Evolutionary conservation across 2,113 vertebrate genomes (phyloP), one percentile per base, ranked within the genome.

Genomic region (Clinocottus analis): DNA sequence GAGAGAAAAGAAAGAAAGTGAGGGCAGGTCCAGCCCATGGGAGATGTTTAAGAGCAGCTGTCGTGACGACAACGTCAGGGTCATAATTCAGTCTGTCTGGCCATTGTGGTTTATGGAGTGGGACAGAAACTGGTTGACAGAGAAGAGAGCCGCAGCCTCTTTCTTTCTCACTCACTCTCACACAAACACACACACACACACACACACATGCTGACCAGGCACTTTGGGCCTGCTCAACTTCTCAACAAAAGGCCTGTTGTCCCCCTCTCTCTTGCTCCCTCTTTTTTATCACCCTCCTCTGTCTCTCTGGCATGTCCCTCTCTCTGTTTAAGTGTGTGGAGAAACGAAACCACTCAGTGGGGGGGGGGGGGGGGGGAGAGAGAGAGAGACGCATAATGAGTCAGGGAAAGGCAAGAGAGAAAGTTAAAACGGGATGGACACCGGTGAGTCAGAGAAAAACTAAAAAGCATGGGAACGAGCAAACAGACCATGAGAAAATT

Each of bases 221-320:
- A 93, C 90, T 93, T 95, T 92, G 85, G 90, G 85, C 84, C 85
- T 87, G 89, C 68, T 51, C 85, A 95, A 96, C 85, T 87, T 88
- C 68, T 51, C 85, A 95, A 96, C 96, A 97, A 97, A 94, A 96
- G 93, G 90, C 87, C 93, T 94, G 86, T 95, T 96, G 96, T 97
- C 95, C 92, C 77, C 43, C 71, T 71, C 84, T 76, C 87, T 80
- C 89, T 82, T 84, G 68, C 79, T 83, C 82, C 73, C 79, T 88
- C 78, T 89, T 93, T n/a, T 91, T 86, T 79, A 85, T 91, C 88
- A 77, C 75, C 80, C 80, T 77, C 74, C 75, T 81, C 85, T 76
- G 71, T 82, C 79, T 89, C 61, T 71, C 39, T 76, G 79, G 47
- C 33, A 37, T 65, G 61, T 77, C 77, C 82, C 78, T 25, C 53